A percentile compares a stretch with the other conserved stretches of the same genome.
phyloP scores from a whole-genome alignment of 1,140 invertebrate genomes.

The Druon quercuslanigerum region DNA sequence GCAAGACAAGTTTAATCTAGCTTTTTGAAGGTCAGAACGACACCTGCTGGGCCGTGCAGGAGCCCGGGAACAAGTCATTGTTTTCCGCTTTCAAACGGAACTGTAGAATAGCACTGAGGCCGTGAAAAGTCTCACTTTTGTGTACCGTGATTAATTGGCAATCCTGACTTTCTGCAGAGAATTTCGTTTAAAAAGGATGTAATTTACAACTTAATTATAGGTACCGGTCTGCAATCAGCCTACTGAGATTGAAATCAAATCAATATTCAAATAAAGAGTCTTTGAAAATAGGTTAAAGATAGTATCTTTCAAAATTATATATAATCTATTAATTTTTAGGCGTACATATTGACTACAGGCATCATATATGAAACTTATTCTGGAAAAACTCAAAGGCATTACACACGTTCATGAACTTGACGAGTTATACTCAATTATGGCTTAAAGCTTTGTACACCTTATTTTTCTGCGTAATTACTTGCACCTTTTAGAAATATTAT shows the following conservation, averaged over 20 bases:
- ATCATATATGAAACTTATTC: background rate
- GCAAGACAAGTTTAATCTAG: too few species aligned
- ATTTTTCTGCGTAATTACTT: background rate
- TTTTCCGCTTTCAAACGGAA: slow-evolving; percentile 6
- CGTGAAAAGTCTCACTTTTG: slow-evolving; percentile 26
- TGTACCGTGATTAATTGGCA: background rate
- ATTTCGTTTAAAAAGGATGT: background rate
- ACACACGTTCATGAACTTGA: slow-evolving; percentile 11
- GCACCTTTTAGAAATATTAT: background rate
- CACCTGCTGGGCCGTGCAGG: too few species aligned
- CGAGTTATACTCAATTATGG: background rate
- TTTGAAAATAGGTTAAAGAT: background rate
- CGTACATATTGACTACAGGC: too few species aligned
- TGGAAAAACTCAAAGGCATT: background rate
- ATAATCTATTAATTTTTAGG: background rate
- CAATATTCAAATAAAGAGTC: background rate
- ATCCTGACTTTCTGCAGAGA: background rate
- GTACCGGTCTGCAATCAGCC: background rate
- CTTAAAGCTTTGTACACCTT: background rate
- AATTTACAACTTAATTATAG: background rate
- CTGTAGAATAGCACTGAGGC: slow-evolving; percentile 11
- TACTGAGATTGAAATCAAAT: background rate
- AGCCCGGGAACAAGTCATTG: background rate
- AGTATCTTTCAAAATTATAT: background rate
- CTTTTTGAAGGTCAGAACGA: too few species aligned